Percentiles rank a stretch among this genome's conserved stretches.
phyloP scores from a whole-genome alignment of 2,113 vertebrate genomes.

The Porphyrio hochstetteri region DNA sequence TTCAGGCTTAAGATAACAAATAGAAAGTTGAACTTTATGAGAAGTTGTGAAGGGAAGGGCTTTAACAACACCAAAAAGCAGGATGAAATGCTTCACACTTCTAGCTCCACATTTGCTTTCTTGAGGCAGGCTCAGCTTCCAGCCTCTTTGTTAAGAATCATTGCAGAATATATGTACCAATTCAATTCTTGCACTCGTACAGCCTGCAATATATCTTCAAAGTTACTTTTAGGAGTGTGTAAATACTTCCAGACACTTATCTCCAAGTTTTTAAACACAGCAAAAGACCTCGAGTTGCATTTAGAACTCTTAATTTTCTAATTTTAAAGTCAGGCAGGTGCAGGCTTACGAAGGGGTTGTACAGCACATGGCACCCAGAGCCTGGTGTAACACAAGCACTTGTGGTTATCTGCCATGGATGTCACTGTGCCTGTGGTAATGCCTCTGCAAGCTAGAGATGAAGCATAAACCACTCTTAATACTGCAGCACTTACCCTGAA shows the following conservation, averaged over 20 bases:
- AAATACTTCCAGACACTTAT: not conserved
- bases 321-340: not conserved
- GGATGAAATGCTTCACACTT: not conserved
- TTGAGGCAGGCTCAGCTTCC: not conserved
- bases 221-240: not conserved
- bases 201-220: not conserved
- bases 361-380: not conserved
- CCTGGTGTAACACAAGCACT: not conserved
- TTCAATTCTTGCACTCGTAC: not conserved
- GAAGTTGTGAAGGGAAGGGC: not conserved
- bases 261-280: not conserved
- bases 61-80: not conserved
- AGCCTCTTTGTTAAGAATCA: not conserved
- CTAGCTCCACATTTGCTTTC: not conserved
- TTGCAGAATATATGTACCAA: not conserved
- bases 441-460: not conserved
- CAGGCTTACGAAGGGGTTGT: not conserved
- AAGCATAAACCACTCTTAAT: not conserved
- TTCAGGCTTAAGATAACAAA: not conserved
- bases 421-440: not conserved
- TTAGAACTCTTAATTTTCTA: not conserved
- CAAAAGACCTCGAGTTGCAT: not conserved
- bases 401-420: not conserved
- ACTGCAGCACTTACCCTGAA: not conserved
- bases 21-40: not conserved